These are phyloP conservation scores for Tetramorium alpestre DNA, from an alignment of 1,140 invertebrate genomes.

Conservation along the genomic window DNA sequence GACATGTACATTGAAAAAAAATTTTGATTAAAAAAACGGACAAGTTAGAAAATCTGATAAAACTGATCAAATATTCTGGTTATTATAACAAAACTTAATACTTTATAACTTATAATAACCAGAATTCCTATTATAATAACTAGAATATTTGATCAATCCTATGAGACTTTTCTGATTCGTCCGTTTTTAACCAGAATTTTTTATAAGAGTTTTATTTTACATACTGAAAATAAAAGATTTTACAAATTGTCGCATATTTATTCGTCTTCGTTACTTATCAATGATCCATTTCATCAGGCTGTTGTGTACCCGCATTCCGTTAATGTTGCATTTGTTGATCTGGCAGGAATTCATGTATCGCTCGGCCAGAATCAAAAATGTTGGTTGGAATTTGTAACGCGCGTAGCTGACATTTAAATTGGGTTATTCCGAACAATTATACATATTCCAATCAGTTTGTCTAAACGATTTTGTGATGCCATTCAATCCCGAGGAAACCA, in stretches of 20 bases:
- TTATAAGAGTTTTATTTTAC: neutral
- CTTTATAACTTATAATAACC: too few relatives aligned
- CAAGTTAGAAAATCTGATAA: too few relatives aligned
- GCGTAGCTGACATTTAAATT: slow-evolving; percentile 45
- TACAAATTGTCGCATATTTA: neutral
- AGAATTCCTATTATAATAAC: too few relatives aligned
- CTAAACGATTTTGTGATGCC: slow-evolving; percentile 50
- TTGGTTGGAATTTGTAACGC: slow-evolving; percentile 26
- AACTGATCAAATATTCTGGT: too few relatives aligned
- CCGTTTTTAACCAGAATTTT: too few relatives aligned
- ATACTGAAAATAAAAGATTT: neutral
- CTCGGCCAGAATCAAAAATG: neutral
- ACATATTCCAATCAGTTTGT: slow-evolving; percentile 39
- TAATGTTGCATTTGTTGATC: neutral
- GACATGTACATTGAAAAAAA: too few relatives aligned
- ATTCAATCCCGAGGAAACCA: slow-evolving; percentile 54
- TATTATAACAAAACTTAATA: too few relatives aligned
- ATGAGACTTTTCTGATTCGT: too few relatives aligned
- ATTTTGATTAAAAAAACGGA: too few relatives aligned
- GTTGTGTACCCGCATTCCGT: neutral
- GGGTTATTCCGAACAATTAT: slow-evolving; percentile 47
- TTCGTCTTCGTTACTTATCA: neutral
- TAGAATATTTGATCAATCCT: too few relatives aligned
- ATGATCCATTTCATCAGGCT: neutral
- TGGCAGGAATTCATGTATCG: neutral